Conservation (phyloP, 2,113 vertebrate genomes). For the Pelusios castaneus region DNA sequence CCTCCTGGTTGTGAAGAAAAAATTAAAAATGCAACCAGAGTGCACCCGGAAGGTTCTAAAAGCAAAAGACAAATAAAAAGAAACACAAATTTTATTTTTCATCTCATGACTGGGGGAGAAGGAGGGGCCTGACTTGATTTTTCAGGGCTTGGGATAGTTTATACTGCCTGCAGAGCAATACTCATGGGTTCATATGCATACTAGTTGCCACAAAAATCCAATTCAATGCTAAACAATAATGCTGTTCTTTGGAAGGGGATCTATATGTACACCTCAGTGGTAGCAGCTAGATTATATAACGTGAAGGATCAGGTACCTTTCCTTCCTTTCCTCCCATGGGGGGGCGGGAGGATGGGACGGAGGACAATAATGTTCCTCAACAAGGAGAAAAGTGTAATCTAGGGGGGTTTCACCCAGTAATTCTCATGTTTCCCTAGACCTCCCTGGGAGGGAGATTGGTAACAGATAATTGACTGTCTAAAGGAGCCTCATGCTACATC, state of each 20-base stretch:
- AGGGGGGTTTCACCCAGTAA: accelerated
- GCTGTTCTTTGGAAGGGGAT: background rate
- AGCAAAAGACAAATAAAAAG: background rate
- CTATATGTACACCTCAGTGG: background rate
- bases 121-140: background rate
- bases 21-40: background rate
- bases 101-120: background rate
- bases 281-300: background rate
- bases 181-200: accelerated
- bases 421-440: accelerated
- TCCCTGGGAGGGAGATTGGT: background rate
- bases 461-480: accelerated
- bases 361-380: background rate
- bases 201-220: background rate
- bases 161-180: accelerated
- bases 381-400: background rate
- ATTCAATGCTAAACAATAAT: accelerated
- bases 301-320: background rate
- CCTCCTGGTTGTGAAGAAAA: background rate
- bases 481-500: background rate
- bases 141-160: background rate
- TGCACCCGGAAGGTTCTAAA: background rate
- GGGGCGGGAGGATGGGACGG: too few relatives aligned
- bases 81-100: background rate
- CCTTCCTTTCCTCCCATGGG: background rate